Evolutionary conservation across 1,140 invertebrate species (phyloP).

Genomic region (Druon quercuslanigerum): DNA sequence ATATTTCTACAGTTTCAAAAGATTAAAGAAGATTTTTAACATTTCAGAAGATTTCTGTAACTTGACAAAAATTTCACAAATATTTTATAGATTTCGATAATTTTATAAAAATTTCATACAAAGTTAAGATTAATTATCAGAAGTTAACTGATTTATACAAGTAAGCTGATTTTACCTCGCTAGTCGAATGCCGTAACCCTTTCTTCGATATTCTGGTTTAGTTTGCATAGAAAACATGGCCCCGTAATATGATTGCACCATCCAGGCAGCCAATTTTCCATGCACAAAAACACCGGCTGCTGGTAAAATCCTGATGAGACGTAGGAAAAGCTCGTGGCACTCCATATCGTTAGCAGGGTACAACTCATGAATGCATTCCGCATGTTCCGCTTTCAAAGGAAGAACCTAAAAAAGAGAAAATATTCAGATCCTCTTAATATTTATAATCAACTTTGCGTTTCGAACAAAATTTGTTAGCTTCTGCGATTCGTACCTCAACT

Average conservation of each 20-base stretch:
- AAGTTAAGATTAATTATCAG: neutral
- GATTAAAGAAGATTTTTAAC: too few relatives aligned
- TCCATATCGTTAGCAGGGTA: slow-evolving; percentile 92
- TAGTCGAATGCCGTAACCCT: slow-evolving; percentile 79
- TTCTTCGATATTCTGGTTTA: slow-evolving; percentile 85
- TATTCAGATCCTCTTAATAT: neutral
- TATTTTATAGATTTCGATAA: too few relatives aligned
- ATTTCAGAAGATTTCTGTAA: too few relatives aligned
- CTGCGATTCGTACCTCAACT: slow-evolving; percentile 55
- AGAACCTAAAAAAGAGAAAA: slow-evolving; percentile 76
- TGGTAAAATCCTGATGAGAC: slow-evolving; percentile 83
- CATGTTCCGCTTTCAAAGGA: slow-evolving; percentile 84
- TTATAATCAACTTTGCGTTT: neutral
- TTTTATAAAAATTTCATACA: too few relatives aligned
- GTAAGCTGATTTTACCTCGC: slow-evolving; percentile 61
- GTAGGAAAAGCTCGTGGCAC: slow-evolving; percentile 86
- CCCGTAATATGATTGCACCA: slow-evolving; percentile 91
- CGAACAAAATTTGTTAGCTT: neutral
- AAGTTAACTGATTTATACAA: slow-evolving; percentile 11
- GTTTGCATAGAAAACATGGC: slow-evolving; percentile 95
- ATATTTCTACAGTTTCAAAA: too few relatives aligned
- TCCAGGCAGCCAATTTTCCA: slow-evolving; percentile 86
- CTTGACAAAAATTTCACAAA: too few relatives aligned
- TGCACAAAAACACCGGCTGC: slow-evolving; percentile 85
- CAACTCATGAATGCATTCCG: slow-evolving; percentile 86